Evolutionary conservation across 2,797 vertebrate genomes (phyloP).

Genomic region (Lithobates sylvaticus): DNA sequence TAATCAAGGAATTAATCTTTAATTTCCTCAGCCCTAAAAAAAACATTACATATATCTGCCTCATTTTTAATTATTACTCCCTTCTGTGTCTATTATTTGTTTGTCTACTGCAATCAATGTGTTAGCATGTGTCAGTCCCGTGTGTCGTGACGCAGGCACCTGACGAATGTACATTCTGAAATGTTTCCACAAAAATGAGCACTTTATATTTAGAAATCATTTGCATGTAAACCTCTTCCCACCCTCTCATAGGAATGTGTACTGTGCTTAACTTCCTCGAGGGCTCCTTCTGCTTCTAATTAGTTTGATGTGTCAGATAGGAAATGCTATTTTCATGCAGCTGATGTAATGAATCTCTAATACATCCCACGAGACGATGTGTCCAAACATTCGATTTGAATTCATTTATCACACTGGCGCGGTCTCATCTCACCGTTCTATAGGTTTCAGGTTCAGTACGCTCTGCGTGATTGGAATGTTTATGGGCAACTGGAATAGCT

Average conservation of each 20-base stretch:
- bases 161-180: conserved; percentile 26
- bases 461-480: too few relatives aligned
- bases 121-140: not conserved
- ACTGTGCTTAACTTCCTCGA: not conserved
- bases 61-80: too few relatives aligned
- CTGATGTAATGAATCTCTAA: not conserved
- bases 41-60: too few relatives aligned
- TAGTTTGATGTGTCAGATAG: conserved; percentile 30
- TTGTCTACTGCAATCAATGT: not conserved
- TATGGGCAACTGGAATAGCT: too few relatives aligned
- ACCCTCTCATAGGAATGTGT: not conserved
- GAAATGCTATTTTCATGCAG: conserved; percentile 1
- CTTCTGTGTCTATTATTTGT: too few relatives aligned
- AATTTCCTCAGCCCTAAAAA: too few relatives aligned
- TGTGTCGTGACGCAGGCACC: conserved; percentile 4
- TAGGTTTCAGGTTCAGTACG: not conserved
- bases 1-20: too few relatives aligned
- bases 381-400: not conserved
- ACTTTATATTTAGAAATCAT: conserved; percentile 39
- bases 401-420: not conserved
- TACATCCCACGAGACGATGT: not conserved
- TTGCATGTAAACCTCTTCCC: conserved; percentile 17
- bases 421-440: not conserved
- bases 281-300: not conserved
- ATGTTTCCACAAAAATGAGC: not conserved